These are phyloP conservation scores for Clamator glandarius DNA, from an alignment of 2,797 vertebrate genomes.

Conservation along the genomic window DNA sequence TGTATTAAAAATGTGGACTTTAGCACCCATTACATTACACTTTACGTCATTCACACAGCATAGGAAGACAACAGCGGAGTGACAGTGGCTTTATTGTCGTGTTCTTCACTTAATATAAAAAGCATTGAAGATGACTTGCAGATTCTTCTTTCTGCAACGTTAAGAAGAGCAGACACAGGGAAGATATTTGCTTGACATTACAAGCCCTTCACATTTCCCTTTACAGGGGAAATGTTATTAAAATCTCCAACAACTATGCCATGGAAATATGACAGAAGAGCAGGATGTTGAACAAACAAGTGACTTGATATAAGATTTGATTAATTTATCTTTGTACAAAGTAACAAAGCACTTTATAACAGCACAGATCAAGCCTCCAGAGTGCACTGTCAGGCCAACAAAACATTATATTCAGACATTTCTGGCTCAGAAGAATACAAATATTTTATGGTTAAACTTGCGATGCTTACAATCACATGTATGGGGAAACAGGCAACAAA, in stretches of 20 bases:
- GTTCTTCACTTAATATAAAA: not conserved
- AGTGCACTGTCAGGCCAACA: not conserved
- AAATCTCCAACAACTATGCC: not conserved
- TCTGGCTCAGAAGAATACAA: not conserved
- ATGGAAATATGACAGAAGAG: not conserved
- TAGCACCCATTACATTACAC: not conserved
- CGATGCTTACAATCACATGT: not conserved
- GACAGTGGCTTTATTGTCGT: not conserved
- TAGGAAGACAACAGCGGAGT: not conserved
- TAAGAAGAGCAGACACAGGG: not conserved
- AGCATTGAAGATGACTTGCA: not conserved
- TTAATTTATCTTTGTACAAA: slow-evolving; percentile 7
- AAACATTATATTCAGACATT: not conserved
- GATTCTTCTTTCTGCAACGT: not conserved
- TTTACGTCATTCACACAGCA: rapidly evolving
- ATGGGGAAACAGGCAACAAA: not conserved
- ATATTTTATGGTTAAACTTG: not conserved
- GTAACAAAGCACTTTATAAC: not conserved
- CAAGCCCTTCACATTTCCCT: not conserved
- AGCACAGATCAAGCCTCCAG: not conserved
- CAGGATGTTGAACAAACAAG: not conserved
- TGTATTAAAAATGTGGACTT: not conserved
- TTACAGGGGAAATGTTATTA: not conserved
- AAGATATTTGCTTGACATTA: not conserved
- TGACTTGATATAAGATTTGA: not conserved